These are phyloP conservation scores for Helleia helle DNA, from an alignment of 2,888 invertebrate species.

Conservation along the genomic window DNA sequence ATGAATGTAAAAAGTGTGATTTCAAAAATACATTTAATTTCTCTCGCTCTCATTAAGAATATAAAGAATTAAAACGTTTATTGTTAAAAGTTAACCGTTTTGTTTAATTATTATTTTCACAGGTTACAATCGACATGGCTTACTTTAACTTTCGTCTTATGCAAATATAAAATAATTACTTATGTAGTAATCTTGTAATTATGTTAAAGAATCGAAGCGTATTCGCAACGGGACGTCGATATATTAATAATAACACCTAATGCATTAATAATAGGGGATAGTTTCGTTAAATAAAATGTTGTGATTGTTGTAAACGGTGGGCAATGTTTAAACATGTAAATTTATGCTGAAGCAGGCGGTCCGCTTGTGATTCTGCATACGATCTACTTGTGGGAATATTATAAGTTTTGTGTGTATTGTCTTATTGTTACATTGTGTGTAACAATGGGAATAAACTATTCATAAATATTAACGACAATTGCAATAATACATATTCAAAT, in stretches of 20 bases:
- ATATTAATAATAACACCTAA: not conserved
- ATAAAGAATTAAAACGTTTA: not conserved
- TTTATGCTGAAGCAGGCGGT: constrained; percentile 38
- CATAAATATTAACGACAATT: constrained; percentile 26
- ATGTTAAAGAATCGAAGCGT: constrained; percentile 43
- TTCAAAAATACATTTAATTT: no score
- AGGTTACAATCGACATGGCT: constrained; percentile 16
- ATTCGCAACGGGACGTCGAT: constrained; percentile 18
- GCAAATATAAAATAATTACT: constrained; percentile 26
- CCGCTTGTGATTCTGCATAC: constrained; percentile 25
- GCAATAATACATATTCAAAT: no score
- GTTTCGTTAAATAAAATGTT: constrained; percentile 28
- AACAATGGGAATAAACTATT: no score
- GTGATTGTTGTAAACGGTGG: constrained; percentile 44
- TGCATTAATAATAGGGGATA: not conserved
- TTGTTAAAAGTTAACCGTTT: constrained; percentile 7
- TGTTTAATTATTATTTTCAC: constrained; percentile 8
- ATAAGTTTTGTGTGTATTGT: constrained; percentile 10
- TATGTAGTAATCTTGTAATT: constrained; percentile 37
- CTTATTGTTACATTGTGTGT: constrained; percentile 7
- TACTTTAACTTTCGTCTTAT: constrained; percentile 28
- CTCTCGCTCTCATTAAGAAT: no score
- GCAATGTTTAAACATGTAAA: constrained; percentile 34
- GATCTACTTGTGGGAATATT: constrained; percentile 23
- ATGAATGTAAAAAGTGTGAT: not conserved